Evolutionary conservation across 2,113 vertebrate species (phyloP), one percentile per base, ranked within the genome.

Genomic region (Microcebus tavaratra): DNA sequence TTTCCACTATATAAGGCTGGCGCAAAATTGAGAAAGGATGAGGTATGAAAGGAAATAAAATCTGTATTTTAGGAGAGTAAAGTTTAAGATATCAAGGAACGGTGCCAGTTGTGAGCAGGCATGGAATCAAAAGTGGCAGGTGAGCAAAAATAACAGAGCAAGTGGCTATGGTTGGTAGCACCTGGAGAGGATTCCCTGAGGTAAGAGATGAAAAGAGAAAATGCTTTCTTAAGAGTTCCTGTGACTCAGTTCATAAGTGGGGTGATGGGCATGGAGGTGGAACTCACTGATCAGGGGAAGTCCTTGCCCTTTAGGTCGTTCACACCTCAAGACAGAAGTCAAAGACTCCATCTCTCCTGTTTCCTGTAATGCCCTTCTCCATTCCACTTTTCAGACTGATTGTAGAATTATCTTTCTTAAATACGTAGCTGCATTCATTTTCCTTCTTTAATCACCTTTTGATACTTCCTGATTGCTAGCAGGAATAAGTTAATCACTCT

Each of bases 281-380:
- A 90, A n/a, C 20, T 61, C 23, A 61, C 23, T 31, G 25, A 75
- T 34, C 27, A 80, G 18, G 7, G 17, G 5, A 20, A 68, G 27
- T n/a, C 0, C 8, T 36, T 27, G 0, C 8, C 27, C 10, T 6
- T 39, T 12, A 50, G 17, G 6, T 3, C 18, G 21, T 61, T 57
- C 20, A 42, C 17, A 10, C 29, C 7, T 70, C 36, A 18, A 17
- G n/a, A 63, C 1, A 11, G 9, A 61, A 55, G 34, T 53, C 31
- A 81, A 27, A 90, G 59, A 13, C 1, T 91, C 67, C 3, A 12
- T 48, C 83, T 55, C 55, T 13, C 23, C 18, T 29, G 10, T 59
- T 29, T 85, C 27, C 36, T 79, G 80, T 25, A 39, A 21, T 39
- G 29, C 31, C 25, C 4, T 55, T 85, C 6, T 18, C 39, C 14